Base-by-base conservation (phyloP, 2,797 vertebrate species). In the Chloroceryle amazona region DNA sequence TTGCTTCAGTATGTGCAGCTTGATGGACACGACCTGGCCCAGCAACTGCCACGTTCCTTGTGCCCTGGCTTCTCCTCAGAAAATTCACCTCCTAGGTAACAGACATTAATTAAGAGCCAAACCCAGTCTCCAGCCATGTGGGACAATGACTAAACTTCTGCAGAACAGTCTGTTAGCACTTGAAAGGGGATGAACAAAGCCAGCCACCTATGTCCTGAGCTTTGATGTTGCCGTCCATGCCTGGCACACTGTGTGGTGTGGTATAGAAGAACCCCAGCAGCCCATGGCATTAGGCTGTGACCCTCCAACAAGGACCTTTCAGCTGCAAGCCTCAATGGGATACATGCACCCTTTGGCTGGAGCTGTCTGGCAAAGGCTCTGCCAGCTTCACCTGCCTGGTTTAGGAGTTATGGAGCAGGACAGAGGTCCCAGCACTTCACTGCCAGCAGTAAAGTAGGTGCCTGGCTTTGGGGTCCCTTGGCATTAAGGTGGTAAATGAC, bases 381-480 rank as follows among this genome's bases (percentile, higher is more conserved):
- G 8, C 10, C 54, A 75, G 9, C 49, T 73, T 85, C 28, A 23
- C 21, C 39, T 82, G 23, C 35, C 47, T 81, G 49, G 12, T 60
- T 92, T 71, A 67, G 26, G 23, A 42, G 61, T 20, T 39, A 7
- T 1, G 14, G 23, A 73, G 26, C 7, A 47, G 37, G 39, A 65
- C 1, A 11, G 74, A 91, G 33, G 7, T 5, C 4, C 3, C 22
- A 74, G 33, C 1, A 1, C 25, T 55, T 55, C 1, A 2, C 21
- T 78, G 26, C 41, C 61, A 81, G 17, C 0, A 0, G 9, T 17
- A 37, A 26, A 72, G 16, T 8, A 21, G 1, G 0, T 29, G 6
- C 4, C 31, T 61, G 81, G 16, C 29, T 33, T 75, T 76, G 54
- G 20, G 21, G 4, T 31, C 46, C 20, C 28, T 47, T 79, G 70